Conservation (phyloP, 1,140 invertebrate species). For the Drosophila subpulchrella region DNA sequence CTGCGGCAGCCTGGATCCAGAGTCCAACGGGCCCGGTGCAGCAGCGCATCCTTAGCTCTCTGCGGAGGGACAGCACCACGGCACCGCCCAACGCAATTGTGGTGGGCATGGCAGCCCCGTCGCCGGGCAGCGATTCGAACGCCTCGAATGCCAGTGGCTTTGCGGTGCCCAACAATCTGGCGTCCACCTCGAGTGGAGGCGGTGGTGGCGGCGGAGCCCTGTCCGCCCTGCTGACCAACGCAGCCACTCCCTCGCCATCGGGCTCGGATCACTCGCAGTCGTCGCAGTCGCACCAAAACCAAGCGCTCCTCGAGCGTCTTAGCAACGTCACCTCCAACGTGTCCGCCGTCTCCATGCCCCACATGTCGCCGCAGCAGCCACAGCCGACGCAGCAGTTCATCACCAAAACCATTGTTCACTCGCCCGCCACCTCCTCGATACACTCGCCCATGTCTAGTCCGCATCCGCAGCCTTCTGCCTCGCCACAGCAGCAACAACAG, state of each 20-base stretch:
- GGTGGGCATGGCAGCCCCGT: constrained; percentile 78
- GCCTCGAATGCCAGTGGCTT: constrained; percentile 82
- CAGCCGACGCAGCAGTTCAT: constrained; percentile 63
- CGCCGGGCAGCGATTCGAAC: constrained; percentile 84
- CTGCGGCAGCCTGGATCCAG: constrained; percentile 63
- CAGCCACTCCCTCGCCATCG: constrained; percentile 76
- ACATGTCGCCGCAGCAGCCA: constrained; percentile 79
- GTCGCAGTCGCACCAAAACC: constrained; percentile 77
- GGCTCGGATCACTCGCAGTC: constrained; percentile 81
- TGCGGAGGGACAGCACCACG: constrained; percentile 73
- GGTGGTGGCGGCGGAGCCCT: constrained; percentile 49
- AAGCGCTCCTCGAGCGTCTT: constrained; percentile 74
- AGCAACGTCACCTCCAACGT: constrained; percentile 74
- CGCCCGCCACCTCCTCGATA: constrained; percentile 80
- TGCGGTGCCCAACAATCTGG: constrained; percentile 71
- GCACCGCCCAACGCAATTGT: constrained; percentile 79
- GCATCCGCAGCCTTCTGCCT: constrained; percentile 86
- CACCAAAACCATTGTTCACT: constrained; percentile 79
- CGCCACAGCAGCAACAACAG: constrained; percentile 73
- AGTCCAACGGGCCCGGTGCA: constrained; percentile 76
- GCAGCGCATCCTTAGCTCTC: constrained; percentile 69
- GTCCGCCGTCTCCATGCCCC: constrained; percentile 67
- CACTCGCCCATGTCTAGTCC: constrained; percentile 87
- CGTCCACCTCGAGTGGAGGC: constrained; percentile 44
- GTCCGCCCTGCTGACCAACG: constrained; percentile 66